Conservation (phyloP, 2,113 vertebrate species). For the Stegastes partitus region DNA sequence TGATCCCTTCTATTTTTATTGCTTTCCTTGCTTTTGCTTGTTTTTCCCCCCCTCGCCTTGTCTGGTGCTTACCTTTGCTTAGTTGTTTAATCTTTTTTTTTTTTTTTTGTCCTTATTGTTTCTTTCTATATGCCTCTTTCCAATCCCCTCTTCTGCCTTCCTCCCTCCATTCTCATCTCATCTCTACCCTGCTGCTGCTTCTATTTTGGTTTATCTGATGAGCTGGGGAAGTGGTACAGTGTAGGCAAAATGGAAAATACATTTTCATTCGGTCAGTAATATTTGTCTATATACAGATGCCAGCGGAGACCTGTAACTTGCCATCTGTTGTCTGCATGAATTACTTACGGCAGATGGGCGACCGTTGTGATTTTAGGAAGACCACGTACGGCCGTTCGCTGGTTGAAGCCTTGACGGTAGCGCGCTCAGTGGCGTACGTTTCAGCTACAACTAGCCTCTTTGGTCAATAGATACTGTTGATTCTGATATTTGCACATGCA, state of each 20-base stretch:
- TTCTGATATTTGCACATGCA: conserved; percentile 38
- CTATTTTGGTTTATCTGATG: conserved; percentile 48
- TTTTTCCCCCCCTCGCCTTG: background rate
- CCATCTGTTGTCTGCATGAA: conserved; percentile 47
- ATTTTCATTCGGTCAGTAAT: conserved; percentile 39
- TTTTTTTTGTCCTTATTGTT: background rate
- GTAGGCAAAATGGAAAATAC: conserved; percentile 25
- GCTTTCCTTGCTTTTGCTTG: conserved; percentile 12
- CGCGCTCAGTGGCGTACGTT: conserved; percentile 20
- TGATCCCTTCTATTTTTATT: conserved; percentile 53
- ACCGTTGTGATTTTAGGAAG: conserved; percentile 5
- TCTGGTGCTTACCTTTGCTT: conserved; percentile 26
- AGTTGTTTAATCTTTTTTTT: conserved; percentile 13
- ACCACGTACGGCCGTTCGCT: conserved; percentile 1
- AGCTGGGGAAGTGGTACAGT: conserved; percentile 15
- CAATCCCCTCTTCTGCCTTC: background rate
- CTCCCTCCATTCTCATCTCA: conserved; percentile 25
- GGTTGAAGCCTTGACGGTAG: conserved; percentile 15
- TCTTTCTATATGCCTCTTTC: background rate
- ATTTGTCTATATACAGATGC: conserved; percentile 23
- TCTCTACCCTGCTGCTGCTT: conserved; percentile 20
- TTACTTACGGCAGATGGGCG: conserved; percentile 23
- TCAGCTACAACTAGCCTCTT: conserved; percentile 38
- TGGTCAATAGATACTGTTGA: conserved; percentile 55
- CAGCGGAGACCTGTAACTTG: conserved; percentile 18